Evolutionary conservation across 1,140 invertebrate species (phyloP).

Genomic region (Tetragnatha versicolor): DNA sequence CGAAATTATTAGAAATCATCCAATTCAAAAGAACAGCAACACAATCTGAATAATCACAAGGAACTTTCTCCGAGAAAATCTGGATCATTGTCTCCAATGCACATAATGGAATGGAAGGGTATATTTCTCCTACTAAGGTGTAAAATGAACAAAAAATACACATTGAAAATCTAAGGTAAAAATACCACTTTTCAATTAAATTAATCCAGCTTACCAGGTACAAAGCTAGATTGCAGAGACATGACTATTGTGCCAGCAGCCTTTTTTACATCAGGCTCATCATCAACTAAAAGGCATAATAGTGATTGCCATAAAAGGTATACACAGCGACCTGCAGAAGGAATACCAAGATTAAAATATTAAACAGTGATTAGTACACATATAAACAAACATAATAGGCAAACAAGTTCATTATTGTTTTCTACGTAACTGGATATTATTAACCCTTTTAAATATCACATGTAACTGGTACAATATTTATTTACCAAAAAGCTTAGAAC

Average conservation of each 20-base stretch:
- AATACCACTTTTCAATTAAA: background rate
- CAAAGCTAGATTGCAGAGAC: constrained; percentile 24
- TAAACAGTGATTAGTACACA: no score
- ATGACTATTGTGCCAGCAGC: constrained; percentile 52
- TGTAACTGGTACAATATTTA: no score
- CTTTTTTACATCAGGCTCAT: constrained; percentile 62
- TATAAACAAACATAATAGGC: no score
- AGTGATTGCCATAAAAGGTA: constrained; percentile 60
- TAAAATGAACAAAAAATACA: background rate
- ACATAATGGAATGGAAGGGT: background rate
- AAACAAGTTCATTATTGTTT: no score
- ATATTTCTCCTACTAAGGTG: background rate
- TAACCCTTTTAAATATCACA: no score
- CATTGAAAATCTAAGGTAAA: background rate
- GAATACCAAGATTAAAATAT: no score
- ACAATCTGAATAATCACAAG: background rate
- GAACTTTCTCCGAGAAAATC: background rate
- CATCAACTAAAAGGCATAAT: constrained; percentile 61
- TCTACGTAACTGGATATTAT: no score
- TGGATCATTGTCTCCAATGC: constrained; percentile 2
- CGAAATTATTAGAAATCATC: constrained; percentile 42
- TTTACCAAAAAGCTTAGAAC: no score
- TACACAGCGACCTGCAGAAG: no score
- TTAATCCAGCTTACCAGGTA: background rate
- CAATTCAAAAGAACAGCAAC: constrained; percentile 16